Evolutionary conservation across 1,140 invertebrate species (phyloP).

Genomic region (Artemia franciscana): DNA sequence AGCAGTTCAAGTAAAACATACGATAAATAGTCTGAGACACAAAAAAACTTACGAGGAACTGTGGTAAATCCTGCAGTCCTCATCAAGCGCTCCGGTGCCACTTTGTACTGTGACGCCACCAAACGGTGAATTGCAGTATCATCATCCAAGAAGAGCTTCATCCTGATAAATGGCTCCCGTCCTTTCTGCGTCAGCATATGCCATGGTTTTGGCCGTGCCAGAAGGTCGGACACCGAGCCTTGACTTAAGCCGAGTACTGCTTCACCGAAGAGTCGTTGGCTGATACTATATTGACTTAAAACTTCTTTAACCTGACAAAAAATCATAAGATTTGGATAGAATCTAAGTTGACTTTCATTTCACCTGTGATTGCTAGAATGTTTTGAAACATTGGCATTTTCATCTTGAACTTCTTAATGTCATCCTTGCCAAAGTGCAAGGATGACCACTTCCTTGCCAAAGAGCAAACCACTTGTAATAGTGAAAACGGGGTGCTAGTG

Average conservation of each 20-base stretch:
- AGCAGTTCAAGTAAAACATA: too few relatives aligned
- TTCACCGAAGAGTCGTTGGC: slow-evolving; percentile 91
- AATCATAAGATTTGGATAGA: background rate
- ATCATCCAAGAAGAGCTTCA: slow-evolving; percentile 95
- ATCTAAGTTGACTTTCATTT: background rate
- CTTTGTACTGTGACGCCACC: slow-evolving; percentile 91
- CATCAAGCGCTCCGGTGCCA: slow-evolving; percentile 85
- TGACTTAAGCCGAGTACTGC: slow-evolving; percentile 87
- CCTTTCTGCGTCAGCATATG: slow-evolving; percentile 93
- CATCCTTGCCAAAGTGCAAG: too few relatives aligned
- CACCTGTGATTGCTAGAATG: too few relatives aligned
- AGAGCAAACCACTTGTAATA: too few relatives aligned
- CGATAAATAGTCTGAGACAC: too few relatives aligned
- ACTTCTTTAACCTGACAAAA: slow-evolving; percentile 65
- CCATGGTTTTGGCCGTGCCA: slow-evolving; percentile 88
- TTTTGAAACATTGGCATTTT: too few relatives aligned
- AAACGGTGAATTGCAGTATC: slow-evolving; percentile 89
- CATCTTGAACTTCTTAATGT: too few relatives aligned
- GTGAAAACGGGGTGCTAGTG: too few relatives aligned
- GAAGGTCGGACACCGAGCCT: slow-evolving; percentile 78
- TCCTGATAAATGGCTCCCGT: slow-evolving; percentile 83
- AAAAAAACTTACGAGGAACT: slow-evolving; percentile 42
- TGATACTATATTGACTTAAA: slow-evolving; percentile 92
- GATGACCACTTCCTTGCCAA: too few relatives aligned
- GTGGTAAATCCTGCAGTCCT: slow-evolving; percentile 73